Evolutionary conservation across 1,140 invertebrate genomes (phyloP).

Genomic region (Epicauta chinensis): DNA sequence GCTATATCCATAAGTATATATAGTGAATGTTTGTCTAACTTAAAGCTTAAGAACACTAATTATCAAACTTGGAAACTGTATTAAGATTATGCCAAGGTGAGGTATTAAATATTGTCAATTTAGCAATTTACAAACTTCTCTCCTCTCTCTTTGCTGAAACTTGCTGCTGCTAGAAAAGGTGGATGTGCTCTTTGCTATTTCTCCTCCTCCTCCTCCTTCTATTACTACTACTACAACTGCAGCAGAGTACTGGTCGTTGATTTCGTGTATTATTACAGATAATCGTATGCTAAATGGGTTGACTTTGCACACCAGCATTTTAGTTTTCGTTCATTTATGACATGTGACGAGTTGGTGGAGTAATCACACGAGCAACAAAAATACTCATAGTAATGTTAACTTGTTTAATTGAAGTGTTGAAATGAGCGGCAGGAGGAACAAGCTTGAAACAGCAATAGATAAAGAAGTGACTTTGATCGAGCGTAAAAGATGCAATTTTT

Average conservation of each 20-base stretch:
- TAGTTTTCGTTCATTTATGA: slow-evolving; percentile 32
- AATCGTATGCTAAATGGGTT: slow-evolving; percentile 39
- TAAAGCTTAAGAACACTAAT: slow-evolving; percentile 40
- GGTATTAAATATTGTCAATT: slow-evolving; percentile 39
- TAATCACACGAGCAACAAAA: too few relatives aligned
- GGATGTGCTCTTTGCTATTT: too few relatives aligned
- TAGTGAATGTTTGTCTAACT: slow-evolving; percentile 37
- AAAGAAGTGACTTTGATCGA: too few relatives aligned
- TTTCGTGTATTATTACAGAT: slow-evolving; percentile 39
- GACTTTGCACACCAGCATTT: slow-evolving; percentile 34
- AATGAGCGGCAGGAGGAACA: too few relatives aligned
- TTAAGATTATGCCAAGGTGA: slow-evolving; percentile 39
- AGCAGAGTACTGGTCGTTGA: slow-evolving; percentile 1
- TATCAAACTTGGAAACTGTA: slow-evolving; percentile 41
- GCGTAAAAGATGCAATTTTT: too few relatives aligned
- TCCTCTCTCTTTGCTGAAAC: background rate
- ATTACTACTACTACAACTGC: too few relatives aligned
- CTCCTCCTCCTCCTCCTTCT: too few relatives aligned
- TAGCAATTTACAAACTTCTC: slow-evolving; percentile 36
- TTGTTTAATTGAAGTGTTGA: too few relatives aligned
- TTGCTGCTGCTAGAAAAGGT: too few relatives aligned
- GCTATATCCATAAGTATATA: too few relatives aligned
- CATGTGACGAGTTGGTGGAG: slow-evolving; percentile 25
- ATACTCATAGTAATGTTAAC: too few relatives aligned
- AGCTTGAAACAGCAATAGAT: too few relatives aligned